These are phyloP conservation scores for Anoplolepis gracilipes DNA, from an alignment of 1,140 invertebrate species.

Conservation along the genomic window DNA sequence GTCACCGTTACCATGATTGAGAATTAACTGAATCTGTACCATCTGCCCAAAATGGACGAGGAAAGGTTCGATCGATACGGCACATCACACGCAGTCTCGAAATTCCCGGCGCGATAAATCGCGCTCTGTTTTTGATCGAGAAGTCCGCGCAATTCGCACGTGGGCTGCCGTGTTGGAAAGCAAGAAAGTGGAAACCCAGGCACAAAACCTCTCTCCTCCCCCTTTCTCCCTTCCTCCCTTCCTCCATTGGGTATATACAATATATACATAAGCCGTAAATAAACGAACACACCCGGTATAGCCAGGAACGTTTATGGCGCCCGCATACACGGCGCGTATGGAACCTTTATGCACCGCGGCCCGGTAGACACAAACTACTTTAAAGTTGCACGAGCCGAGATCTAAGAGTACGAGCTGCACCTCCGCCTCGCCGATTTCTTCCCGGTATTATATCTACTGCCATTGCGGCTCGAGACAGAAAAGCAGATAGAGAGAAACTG, in stretches of 20 bases:
- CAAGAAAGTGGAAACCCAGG: constrained; percentile 47
- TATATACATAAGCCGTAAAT: constrained; percentile 71
- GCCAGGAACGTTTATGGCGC: constrained; percentile 74
- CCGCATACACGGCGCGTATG: constrained; percentile 68
- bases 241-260: neutral
- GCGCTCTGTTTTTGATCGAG: neutral
- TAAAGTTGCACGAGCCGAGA: constrained; percentile 73
- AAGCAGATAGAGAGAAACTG: neutral
- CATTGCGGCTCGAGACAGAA: constrained; percentile 3
- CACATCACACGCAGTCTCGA: constrained; percentile 2
- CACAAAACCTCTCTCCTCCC: neutral
- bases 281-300: constrained; percentile 72
- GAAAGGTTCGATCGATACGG: constrained; percentile 16
- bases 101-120: constrained; percentile 62
- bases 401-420: constrained; percentile 57
- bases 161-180: constrained; percentile 54
- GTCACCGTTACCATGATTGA: neutral
- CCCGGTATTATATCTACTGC: constrained; percentile 40
- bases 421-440: constrained; percentile 35
- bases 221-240: too few species aligned
- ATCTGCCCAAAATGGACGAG: neutral
- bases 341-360: constrained; percentile 51
- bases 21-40: too few species aligned
- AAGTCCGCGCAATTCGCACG: constrained; percentile 6
- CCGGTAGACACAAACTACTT: constrained; percentile 72